Evolutionary conservation across 1,140 invertebrate species (phyloP).

Genomic region (Ditylenchus dipsaci): DNA sequence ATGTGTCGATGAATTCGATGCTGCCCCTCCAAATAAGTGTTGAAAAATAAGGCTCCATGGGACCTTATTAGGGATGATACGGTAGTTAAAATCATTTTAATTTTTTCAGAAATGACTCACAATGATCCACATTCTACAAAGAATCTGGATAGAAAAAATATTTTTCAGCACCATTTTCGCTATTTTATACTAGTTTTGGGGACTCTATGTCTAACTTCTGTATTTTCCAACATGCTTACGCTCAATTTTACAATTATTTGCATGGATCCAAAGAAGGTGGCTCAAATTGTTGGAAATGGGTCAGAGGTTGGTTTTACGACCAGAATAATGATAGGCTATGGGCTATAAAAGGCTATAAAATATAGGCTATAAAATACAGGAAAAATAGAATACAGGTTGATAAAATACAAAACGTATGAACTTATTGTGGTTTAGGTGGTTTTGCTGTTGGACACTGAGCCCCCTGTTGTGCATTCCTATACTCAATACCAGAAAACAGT

Average conservation of each 20-base stretch:
- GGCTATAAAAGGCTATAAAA: neutral
- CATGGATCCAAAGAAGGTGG: slow-evolving; percentile 14
- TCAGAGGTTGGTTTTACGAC: neutral
- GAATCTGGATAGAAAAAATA: neutral
- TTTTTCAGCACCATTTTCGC: slow-evolving; percentile 24
- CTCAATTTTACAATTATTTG: slow-evolving; percentile 44
- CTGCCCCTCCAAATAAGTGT: too few relatives aligned
- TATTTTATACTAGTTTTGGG: slow-evolving; percentile 39
- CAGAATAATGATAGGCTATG: neutral
- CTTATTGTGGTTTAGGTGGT: neutral
- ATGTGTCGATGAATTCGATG: too few relatives aligned
- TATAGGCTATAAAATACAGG: neutral
- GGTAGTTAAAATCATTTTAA: too few relatives aligned
- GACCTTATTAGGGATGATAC: too few relatives aligned
- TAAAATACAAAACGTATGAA: too few relatives aligned
- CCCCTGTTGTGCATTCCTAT: slow-evolving; percentile 12
- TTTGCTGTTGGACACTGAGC: too few relatives aligned
- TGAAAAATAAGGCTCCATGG: too few relatives aligned
- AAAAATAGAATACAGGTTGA: neutral
- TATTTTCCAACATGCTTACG: slow-evolving; percentile 47
- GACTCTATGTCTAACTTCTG: slow-evolving; percentile 34
- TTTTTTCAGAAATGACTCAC: too few relatives aligned
- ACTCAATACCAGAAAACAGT: slow-evolving; percentile 26
- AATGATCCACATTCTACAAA: too few relatives aligned
- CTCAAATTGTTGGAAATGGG: neutral